phyloP scores from a whole-genome alignment of 1,140 invertebrate genomes.

The Nephila pilipes region DNA sequence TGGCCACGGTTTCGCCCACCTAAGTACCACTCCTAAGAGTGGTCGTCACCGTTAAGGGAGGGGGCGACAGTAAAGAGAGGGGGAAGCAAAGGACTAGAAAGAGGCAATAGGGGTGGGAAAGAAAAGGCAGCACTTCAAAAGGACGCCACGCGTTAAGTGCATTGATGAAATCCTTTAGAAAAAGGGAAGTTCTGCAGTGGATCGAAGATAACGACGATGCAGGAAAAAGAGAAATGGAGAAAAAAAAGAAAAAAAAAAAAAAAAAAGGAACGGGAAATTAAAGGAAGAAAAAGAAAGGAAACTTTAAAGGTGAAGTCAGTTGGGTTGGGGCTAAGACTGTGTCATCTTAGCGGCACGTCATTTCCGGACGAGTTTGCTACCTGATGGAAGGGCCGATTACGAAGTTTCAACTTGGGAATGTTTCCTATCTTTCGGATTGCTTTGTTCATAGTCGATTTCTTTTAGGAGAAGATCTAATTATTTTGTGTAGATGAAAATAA shows the following conservation, averaged over 20 bases:
- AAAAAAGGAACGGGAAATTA: constrained; percentile 33
- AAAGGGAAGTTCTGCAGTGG: constrained; percentile 17
- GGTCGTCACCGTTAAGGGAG: constrained; percentile 27
- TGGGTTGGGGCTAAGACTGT: background rate
- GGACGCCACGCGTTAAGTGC: constrained; percentile 36
- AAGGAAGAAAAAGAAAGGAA: constrained; percentile 35
- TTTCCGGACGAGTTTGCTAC: constrained; percentile 12
- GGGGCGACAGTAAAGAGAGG: background rate
- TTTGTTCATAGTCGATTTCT: background rate
- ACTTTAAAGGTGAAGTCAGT: constrained; percentile 34
- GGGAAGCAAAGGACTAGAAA: background rate
- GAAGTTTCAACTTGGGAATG: background rate
- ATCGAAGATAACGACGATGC: constrained; percentile 34
- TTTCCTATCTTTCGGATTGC: background rate
- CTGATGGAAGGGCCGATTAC: constrained; percentile 13
- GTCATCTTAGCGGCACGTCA: constrained; percentile 14
- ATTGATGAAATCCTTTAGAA: constrained; percentile 30
- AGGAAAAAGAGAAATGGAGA: background rate
- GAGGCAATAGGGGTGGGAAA: background rate
- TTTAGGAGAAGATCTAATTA: background rate
- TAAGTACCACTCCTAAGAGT: constrained; percentile 34
- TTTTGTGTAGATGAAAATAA: background rate
- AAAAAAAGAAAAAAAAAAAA: background rate
- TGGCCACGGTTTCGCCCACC: constrained; percentile 32
- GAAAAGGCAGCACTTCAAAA: background rate